These are phyloP conservation scores for Coilia nasus DNA, from an alignment of 2,797 vertebrate genomes.

Conservation along the genomic window DNA sequence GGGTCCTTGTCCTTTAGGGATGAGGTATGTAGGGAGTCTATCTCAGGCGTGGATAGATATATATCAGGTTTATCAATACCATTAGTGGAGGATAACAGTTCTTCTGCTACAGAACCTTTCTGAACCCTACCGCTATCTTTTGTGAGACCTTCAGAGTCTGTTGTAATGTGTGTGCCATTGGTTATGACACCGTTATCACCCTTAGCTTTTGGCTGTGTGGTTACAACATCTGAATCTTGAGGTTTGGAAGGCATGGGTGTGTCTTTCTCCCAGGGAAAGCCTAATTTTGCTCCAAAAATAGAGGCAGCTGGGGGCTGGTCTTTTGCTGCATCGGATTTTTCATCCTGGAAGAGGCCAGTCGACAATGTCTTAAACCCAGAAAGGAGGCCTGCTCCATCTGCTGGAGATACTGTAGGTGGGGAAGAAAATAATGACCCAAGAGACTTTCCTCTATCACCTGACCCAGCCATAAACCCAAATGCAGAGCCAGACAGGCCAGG, in stretches of 20 bases:
- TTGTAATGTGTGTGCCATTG: conserved; percentile 21
- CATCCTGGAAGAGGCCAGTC: conserved; percentile 84
- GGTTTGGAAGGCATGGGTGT: conserved; percentile 62
- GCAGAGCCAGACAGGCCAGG: conserved; percentile 68
- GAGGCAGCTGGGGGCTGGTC: conserved; percentile 67
- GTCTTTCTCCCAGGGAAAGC: conserved; percentile 82
- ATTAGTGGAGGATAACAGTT: neutral
- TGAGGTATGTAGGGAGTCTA: conserved; percentile 72
- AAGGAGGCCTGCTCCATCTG: conserved; percentile 73
- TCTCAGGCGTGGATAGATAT: conserved; percentile 70
- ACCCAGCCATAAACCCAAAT: conserved; percentile 76
- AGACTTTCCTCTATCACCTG: conserved; percentile 75
- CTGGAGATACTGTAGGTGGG: conserved; percentile 67
- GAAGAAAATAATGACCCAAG: conserved; percentile 87
- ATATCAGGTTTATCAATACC: conserved; percentile 54
- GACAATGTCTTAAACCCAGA: conserved; percentile 89
- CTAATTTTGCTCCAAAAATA: conserved; percentile 83
- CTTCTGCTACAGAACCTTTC: neutral
- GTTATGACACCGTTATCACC: conserved; percentile 44
- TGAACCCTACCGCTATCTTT: conserved; percentile 40
- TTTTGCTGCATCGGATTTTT: conserved; percentile 66
- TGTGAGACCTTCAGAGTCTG: conserved; percentile 7
- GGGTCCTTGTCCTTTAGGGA: conserved; percentile 68
- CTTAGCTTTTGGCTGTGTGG: conserved; percentile 68
- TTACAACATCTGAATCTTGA: conserved; percentile 62